Percentiles rank a stretch among this genome's conserved stretches.
phyloP scores from a whole-genome alignment of 2,113 vertebrate genomes.

The Halcyon malimbica region DNA sequence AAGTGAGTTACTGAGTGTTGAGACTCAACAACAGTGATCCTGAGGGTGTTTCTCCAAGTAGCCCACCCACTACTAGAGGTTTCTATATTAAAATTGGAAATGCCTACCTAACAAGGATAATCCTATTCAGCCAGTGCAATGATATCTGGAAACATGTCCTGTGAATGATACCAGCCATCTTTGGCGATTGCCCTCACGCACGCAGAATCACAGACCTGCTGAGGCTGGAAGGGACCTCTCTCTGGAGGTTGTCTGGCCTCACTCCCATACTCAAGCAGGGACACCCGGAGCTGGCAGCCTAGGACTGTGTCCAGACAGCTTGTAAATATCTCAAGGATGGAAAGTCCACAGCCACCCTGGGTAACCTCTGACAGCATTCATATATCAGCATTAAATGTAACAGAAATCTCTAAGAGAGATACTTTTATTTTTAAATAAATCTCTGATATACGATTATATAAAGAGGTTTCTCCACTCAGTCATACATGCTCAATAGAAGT shows the following conservation, averaged over 20 bases:
- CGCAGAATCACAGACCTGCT: neutral
- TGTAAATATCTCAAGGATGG: neutral
- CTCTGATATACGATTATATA: neutral
- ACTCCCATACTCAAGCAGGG: neutral
- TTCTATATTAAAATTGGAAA: neutral
- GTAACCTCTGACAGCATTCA: neutral
- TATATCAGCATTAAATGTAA: neutral
- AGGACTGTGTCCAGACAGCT: neutral
- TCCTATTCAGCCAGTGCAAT: too few relatives aligned
- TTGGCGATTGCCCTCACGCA: neutral
- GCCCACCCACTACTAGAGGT: too few relatives aligned
- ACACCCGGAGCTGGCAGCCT: neutral
- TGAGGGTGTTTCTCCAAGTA: neutral
- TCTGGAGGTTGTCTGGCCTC: neutral
- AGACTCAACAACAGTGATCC: neutral
- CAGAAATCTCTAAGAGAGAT: neutral
- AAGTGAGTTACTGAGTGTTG: neutral
- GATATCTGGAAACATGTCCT: neutral
- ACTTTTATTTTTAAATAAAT: neutral
- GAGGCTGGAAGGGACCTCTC: neutral
- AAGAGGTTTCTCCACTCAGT: neutral
- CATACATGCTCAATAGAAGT: neutral
- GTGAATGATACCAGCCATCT: fast-evolving
- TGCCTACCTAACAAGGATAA: neutral
- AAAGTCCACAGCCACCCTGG: neutral